Evolutionary conservation across 2,888 invertebrate genomes (phyloP).

Genomic region (Aspidiotus destructor): DNA sequence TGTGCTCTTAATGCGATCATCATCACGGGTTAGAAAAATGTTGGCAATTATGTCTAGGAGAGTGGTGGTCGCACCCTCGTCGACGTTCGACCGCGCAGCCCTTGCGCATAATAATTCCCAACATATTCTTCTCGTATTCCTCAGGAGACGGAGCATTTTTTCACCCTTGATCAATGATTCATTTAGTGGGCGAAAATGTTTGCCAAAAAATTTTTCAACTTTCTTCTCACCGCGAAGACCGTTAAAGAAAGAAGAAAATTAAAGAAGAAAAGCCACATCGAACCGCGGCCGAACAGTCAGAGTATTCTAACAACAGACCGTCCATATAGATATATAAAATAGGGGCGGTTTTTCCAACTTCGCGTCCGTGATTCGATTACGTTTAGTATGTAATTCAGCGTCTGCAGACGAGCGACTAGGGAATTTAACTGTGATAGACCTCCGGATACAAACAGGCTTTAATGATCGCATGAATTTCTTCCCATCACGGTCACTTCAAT

Average conservation of each 20-base stretch:
- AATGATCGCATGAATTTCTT: constrained; percentile 32
- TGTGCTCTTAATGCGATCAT: too few relatives aligned
- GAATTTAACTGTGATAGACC: constrained; percentile 32
- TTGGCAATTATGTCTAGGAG: too few relatives aligned
- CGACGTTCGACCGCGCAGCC: too few relatives aligned
- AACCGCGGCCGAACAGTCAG: constrained; percentile 12
- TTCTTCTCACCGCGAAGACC: constrained; percentile 16
- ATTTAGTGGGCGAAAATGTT: neutral
- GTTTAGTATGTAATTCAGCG: constrained; percentile 32
- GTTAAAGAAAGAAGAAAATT: constrained; percentile 30
- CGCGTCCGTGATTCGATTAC: constrained; percentile 32
- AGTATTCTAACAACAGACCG: too few relatives aligned
- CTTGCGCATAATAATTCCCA: too few relatives aligned
- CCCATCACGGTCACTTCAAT: constrained; percentile 32
- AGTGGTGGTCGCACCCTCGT: too few relatives aligned
- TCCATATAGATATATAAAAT: constrained; percentile 23
- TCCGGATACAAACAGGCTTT: constrained; percentile 33
- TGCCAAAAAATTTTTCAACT: neutral
- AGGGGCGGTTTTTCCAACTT: constrained; percentile 29
- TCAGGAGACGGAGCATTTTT: too few relatives aligned
- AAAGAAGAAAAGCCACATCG: constrained; percentile 18
- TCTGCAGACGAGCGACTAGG: constrained; percentile 31
- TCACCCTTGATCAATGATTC: neutral
- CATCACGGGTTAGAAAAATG: too few relatives aligned
- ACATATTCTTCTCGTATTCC: too few relatives aligned